These are phyloP conservation scores for Pandemis cinnamomeana DNA, from an alignment of 2,888 invertebrate genomes.

Conservation along the genomic window DNA sequence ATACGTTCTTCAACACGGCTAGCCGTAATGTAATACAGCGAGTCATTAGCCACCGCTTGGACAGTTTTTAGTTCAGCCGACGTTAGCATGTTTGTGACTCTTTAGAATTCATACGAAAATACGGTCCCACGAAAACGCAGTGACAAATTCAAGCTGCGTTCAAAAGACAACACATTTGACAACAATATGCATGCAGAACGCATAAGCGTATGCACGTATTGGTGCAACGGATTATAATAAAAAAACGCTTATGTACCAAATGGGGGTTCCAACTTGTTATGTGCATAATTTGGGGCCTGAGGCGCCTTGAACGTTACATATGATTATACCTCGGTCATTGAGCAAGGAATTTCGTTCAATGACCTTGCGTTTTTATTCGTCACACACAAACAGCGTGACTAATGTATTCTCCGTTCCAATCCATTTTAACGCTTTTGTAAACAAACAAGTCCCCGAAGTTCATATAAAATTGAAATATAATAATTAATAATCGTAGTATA, in stretches of 20 bases:
- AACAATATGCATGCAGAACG: constrained; percentile 20
- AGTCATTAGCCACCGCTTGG: too few species aligned
- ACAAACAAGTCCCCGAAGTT: too few species aligned
- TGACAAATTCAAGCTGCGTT: constrained; percentile 12
- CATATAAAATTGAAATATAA: too few species aligned
- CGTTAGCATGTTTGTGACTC: too few species aligned
- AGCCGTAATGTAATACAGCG: too few species aligned
- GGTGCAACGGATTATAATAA: constrained; percentile 10
- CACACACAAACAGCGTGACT: too few species aligned
- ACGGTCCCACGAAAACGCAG: not conserved
- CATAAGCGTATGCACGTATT: not conserved
- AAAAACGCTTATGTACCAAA: constrained; percentile 15
- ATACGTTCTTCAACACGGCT: too few species aligned
- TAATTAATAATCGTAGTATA: too few species aligned
- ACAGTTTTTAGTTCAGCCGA: too few species aligned
- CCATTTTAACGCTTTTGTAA: too few species aligned
- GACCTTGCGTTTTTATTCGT: not conserved
- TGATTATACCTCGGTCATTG: not conserved
- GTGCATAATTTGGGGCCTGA: constrained; percentile 20
- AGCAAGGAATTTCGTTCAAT: not conserved
- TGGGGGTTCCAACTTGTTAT: constrained; percentile 5
- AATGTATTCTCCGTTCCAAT: too few species aligned
- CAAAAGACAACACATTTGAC: constrained; percentile 6
- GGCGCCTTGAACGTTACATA: not conserved
- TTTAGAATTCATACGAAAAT: constrained; percentile 1